These are phyloP conservation scores for Ceramica pisi DNA, from an alignment of 2,888 invertebrate genomes.

Conservation along the genomic window DNA sequence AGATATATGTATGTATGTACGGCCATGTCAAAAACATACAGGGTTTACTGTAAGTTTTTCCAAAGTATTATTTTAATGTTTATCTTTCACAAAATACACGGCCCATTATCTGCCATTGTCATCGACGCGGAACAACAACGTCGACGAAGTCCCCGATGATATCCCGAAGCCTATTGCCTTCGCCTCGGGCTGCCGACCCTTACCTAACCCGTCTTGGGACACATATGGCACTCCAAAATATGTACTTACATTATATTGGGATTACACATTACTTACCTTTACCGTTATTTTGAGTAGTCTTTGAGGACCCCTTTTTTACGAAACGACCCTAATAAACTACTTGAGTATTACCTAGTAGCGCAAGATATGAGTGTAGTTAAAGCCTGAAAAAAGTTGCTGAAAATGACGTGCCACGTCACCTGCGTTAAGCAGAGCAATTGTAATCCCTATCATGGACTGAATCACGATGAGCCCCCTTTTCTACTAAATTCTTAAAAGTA, in stretches of 20 bases:
- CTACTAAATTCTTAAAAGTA: slow-evolving; percentile 10
- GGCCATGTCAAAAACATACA: no score
- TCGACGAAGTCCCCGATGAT: slow-evolving; percentile 20
- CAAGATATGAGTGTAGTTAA: slow-evolving; percentile 23
- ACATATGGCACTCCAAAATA: slow-evolving; percentile 45
- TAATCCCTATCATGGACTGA: slow-evolving; percentile 1
- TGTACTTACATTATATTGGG: slow-evolving; percentile 45
- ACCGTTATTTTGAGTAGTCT: slow-evolving; percentile 39
- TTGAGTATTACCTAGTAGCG: background rate
- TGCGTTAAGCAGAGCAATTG: slow-evolving; percentile 5
- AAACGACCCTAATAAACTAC: slow-evolving; percentile 35
- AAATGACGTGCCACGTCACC: background rate
- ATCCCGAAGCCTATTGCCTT: slow-evolving; percentile 19
- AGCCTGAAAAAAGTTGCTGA: background rate
- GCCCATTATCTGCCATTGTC: slow-evolving; percentile 29
- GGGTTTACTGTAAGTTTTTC: slow-evolving; percentile 6
- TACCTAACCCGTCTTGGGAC: slow-evolving; percentile 38
- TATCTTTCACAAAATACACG: slow-evolving; percentile 21
- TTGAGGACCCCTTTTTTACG: slow-evolving; percentile 35
- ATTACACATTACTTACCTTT: slow-evolving; percentile 59
- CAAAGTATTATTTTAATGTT: slow-evolving; percentile 15
- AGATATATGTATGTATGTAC: background rate
- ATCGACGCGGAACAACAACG: slow-evolving; percentile 25
- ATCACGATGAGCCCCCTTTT: background rate
- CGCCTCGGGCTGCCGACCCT: slow-evolving; percentile 29